These are phyloP conservation scores for Mixornis gularis DNA, from an alignment of 2,113 vertebrate species.

Conservation along the genomic window DNA sequence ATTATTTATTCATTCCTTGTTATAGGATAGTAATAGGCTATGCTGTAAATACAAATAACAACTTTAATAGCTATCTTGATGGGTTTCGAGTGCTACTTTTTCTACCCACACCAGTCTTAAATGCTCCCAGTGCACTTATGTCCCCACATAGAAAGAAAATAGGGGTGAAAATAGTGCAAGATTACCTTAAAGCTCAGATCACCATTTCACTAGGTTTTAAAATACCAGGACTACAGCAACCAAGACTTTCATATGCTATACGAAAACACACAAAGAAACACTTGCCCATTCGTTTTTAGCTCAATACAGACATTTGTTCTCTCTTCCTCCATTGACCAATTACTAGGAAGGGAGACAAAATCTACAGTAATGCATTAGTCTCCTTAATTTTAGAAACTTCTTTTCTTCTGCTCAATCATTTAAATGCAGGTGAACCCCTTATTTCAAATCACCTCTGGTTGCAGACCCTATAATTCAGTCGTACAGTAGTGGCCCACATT, in stretches of 20 bases:
- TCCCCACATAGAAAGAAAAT: neutral
- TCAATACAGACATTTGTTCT: neutral
- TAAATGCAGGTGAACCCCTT: neutral
- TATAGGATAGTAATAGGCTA: neutral
- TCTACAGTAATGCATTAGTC: neutral
- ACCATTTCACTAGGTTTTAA: neutral
- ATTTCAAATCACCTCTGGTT: neutral
- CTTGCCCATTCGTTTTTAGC: neutral
- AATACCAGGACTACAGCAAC: neutral
- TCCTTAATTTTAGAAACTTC: neutral
- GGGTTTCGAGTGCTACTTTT: neutral
- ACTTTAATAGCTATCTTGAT: neutral
- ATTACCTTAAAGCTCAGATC: neutral
- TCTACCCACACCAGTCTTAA: neutral
- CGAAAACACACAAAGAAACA: neutral
- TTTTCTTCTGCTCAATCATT: neutral
- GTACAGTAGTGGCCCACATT: neutral
- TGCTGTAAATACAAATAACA: neutral
- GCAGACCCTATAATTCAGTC: neutral
- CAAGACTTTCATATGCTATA: neutral
- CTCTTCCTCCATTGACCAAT: neutral
- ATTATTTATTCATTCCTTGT: neutral
- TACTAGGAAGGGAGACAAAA: neutral
- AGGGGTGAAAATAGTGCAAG: fast-evolving
- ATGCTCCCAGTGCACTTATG: neutral